A percentile compares a stretch with the other conserved stretches of the same genome.
Evolutionary conservation across 2,888 invertebrate species (phyloP).

Genomic region (Kuschelorhynchus macadamiae): DNA sequence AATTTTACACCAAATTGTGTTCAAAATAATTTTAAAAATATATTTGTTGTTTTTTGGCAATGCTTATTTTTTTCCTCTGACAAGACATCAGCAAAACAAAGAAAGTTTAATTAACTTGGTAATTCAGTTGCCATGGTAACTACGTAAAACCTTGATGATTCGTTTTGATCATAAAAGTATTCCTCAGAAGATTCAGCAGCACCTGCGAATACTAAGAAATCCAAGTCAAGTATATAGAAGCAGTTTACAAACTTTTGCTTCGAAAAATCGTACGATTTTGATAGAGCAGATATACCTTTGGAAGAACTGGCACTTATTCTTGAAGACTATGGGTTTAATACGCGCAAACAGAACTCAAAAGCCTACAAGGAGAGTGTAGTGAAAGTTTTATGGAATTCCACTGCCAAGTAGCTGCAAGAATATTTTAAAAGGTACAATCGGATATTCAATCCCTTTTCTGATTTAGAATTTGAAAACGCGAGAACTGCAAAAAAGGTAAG

Average conservation of each 20-base stretch:
- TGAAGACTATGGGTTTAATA: slow-evolving; percentile 5
- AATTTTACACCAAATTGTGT: too few species aligned
- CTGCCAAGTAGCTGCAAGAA: slow-evolving; percentile 17
- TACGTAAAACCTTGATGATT: neutral
- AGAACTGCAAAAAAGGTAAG: slow-evolving; percentile 6
- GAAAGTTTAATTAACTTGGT: too few species aligned
- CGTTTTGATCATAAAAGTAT: neutral
- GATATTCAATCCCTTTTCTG: slow-evolving; percentile 14
- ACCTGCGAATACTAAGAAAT: slow-evolving; percentile 21
- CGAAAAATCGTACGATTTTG: slow-evolving; percentile 5
- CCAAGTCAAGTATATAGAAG: slow-evolving; percentile 6
- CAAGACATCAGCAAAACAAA: too few species aligned
- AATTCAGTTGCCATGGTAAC: too few species aligned
- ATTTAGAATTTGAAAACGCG: slow-evolving; percentile 2
- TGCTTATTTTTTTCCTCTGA: too few species aligned
- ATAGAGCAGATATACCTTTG: neutral
- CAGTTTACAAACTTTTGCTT: slow-evolving; percentile 25
- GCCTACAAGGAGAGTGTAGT: slow-evolving; percentile 51
- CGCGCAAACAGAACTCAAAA: slow-evolving; percentile 1
- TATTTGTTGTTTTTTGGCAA: too few species aligned
- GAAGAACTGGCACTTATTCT: neutral
- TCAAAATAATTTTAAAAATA: too few species aligned
- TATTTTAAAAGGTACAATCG: slow-evolving; percentile 25
- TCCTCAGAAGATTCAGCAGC: slow-evolving; percentile 15
- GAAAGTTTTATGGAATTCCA: slow-evolving; percentile 24